Evolutionary conservation across 92 coral and sea anemone species (phyloP), one percentile per base, ranked within the genome.

Genomic region (Pocillopora grandis): DNA sequence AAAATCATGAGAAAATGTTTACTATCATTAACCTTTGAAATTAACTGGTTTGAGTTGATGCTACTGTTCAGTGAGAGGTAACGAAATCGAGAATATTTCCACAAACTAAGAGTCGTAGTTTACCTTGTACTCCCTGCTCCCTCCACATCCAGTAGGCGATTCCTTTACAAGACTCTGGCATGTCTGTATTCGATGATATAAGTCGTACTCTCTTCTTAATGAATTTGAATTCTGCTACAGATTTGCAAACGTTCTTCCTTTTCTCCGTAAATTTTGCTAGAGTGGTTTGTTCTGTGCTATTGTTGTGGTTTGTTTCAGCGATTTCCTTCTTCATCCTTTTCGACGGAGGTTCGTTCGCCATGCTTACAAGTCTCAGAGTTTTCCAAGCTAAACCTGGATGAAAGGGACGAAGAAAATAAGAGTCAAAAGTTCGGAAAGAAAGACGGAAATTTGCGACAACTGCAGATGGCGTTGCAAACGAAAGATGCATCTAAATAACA

Each of bases 111-210:
- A 79, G 21, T 23, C 23, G 1, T 21, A 12, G 73, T 72, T 2
- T 87, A 92, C 95, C 95, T 72, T 92, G 95, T 1, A 92, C 93
- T 5, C 95, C 86, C 23, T 92, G 95, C 16, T 92, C 95, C 19
- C 95, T 67, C 95, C 95, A 90, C 95, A 92, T 92, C 95, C 95
- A 92, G 60, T 92, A 92, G 0, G 91, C 87, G 80, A 92, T 90
- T 61, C 93, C 95, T 57, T 87, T 71, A 60, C 90, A 83, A 10
- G 35, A 36, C 18, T 87, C 90, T 9, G 72, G 18, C 67, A 92
- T 77, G 62, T 84, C 82, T 36, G 75, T 84, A 65, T 35, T 65
- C 10, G 78, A 87, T 15, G 95, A 68, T 58, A 92, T 62, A 15
- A 90, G 71, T 37, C 95, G 93, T 60, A 92, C 89, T 87, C 95